Percentiles rank a stretch among this genome's conserved stretches.
phyloP scores from a whole-genome alignment of 2,888 invertebrate genomes.

The Apodemia mormo region DNA sequence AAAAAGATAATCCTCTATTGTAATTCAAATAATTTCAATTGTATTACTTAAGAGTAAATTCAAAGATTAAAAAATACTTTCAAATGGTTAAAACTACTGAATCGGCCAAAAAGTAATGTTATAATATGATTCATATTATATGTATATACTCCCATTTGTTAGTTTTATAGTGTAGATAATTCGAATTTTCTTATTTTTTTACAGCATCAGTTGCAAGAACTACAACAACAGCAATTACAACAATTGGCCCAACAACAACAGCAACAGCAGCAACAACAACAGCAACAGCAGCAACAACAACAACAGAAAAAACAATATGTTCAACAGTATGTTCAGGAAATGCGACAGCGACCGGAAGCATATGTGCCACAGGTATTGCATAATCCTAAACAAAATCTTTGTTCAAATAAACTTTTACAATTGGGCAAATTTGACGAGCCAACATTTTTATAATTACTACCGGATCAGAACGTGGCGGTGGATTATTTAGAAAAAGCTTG shows the following conservation, averaged over 20 bases:
- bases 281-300: constrained; percentile 53
- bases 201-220: constrained; percentile 49
- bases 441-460: too few species aligned
- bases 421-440: too few species aligned
- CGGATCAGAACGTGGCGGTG: too few species aligned
- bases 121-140: not conserved
- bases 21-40: too few species aligned
- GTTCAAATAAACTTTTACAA: too few species aligned
- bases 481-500: too few species aligned
- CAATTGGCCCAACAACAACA: constrained; percentile 54
- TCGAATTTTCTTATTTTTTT: not conserved
- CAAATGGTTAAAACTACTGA: not conserved
- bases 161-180: not conserved
- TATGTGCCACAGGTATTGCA: constrained; percentile 53
- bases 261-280: constrained; percentile 53
- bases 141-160: not conserved
- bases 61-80: not conserved
- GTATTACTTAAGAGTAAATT: too few species aligned
- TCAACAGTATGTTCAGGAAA: constrained; percentile 57
- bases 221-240: constrained; percentile 58
- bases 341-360: constrained; percentile 58
- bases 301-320: constrained; percentile 55
- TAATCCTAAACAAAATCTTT: not conserved
- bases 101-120: not conserved
- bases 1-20: too few species aligned